Evolutionary conservation across 2,797 vertebrate genomes (phyloP), one percentile per base, ranked within the genome.

Genomic region (Sitta carolinensis): DNA sequence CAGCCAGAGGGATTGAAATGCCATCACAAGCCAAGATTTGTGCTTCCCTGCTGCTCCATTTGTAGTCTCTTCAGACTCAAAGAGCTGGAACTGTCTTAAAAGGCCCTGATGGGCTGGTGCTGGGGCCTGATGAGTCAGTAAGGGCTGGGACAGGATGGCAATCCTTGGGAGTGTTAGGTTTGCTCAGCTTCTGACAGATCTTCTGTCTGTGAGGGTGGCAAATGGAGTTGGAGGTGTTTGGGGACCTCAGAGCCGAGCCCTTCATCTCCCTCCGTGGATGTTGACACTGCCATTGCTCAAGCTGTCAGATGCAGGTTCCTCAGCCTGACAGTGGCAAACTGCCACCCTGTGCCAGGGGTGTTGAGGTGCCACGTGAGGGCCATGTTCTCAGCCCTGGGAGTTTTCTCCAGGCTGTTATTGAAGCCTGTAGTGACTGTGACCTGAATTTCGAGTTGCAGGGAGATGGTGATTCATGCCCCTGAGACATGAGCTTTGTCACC

Each of bases 231-330:
- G n/a, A 43, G 36, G 36, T 36, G 32, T 55, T 67, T 5, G 0
- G 1, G 36, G 72, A 17, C n/a, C 47, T 9, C 7, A 4, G 51
- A 21, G 42, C 16, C 0, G 9, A 75, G 21, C 54, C 57, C 47
- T n/a, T 64, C 4, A 1, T 29, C 32, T 43, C 3, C 42, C 42
- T 64, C 2, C 0, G 0, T 17, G 32, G 11, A 2, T 47, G 5
- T 6, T 52, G 23, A 34, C 17, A 23, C 54, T 77, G 72, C 34
- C 34, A 11, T 32, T 80, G 69, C 58, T 47, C 52, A 20, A 10
- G 40, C 7, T 50, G 17, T 9, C 55, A 59, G 18, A 2, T n/a
- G 40, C 40, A 38, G 47, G 36, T 30, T 74, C 36, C 38, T 64
- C 19, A 27, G 21, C 11, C 1, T 32, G 57, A 7, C 50, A 25